Conservation (phyloP, 2,888 invertebrate genomes). For the Bellardia bayeri region DNA sequence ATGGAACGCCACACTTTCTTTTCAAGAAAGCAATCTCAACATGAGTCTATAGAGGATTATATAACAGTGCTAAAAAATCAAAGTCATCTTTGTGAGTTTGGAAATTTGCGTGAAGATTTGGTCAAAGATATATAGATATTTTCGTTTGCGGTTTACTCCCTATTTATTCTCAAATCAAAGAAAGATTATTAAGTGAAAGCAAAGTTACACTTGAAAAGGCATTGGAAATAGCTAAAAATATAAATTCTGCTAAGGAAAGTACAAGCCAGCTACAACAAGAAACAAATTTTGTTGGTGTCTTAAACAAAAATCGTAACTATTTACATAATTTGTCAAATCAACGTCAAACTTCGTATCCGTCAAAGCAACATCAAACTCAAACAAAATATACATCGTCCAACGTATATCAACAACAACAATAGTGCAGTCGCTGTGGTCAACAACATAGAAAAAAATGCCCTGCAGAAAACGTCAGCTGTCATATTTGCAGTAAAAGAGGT, state of each 20-base stretch:
- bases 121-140: background rate
- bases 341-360: background rate
- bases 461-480: background rate
- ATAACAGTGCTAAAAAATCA: background rate
- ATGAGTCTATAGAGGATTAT: conserved; percentile 30
- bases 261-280: conserved; percentile 1
- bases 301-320: background rate
- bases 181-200: background rate
- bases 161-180: background rate
- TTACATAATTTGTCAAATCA: background rate
- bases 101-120: background rate
- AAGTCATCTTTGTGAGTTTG: conserved; percentile 30
- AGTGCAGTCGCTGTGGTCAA: conserved; percentile 12
- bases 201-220: conserved; percentile 16
- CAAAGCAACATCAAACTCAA: background rate
- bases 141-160: conserved; percentile 1
- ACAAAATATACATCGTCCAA: background rate
- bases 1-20: too few species aligned
- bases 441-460: background rate
- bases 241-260: conserved; percentile 9
- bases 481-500: conserved; percentile 11
- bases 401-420: background rate
- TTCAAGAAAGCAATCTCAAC: conserved; percentile 17
- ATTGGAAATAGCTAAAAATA: background rate
- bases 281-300: background rate